Conservation (phyloP, 2,797 vertebrate species). For the Alcedo atthis region DNA sequence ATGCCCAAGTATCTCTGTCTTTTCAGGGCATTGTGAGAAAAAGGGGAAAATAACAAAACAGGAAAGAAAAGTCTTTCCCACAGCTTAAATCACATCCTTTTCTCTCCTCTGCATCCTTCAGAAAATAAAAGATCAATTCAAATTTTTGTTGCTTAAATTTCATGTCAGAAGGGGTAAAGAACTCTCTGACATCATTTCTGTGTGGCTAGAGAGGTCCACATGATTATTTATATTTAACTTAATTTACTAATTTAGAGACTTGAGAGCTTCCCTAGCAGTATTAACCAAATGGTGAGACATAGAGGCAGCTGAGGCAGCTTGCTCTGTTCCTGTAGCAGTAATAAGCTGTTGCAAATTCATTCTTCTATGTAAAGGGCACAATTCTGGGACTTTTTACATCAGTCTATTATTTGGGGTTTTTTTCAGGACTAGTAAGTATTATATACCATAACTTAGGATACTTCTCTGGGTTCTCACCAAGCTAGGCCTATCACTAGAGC, state of each 20-base stretch:
- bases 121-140: not conserved
- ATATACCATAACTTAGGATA: not conserved
- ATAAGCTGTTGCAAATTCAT: not conserved
- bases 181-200: not conserved
- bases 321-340: not conserved
- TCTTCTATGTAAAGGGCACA: not conserved
- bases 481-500: not conserved
- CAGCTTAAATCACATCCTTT: not conserved
- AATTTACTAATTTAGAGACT: not conserved
- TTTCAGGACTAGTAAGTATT: not conserved
- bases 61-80: not conserved
- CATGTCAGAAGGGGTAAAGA: not conserved
- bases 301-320: not conserved
- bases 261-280: not conserved
- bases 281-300: not conserved
- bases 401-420: not conserved
- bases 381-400: not conserved
- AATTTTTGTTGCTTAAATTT: not conserved
- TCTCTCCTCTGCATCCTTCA: not conserved
- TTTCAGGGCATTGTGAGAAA: too few species aligned
- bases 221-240: not conserved
- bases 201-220: not conserved
- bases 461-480: not conserved
- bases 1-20: too few species aligned
- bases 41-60: too few species aligned